These are phyloP conservation scores for Papilio aristodemus DNA, from an alignment of 1,140 invertebrate genomes.

Conservation along the genomic window DNA sequence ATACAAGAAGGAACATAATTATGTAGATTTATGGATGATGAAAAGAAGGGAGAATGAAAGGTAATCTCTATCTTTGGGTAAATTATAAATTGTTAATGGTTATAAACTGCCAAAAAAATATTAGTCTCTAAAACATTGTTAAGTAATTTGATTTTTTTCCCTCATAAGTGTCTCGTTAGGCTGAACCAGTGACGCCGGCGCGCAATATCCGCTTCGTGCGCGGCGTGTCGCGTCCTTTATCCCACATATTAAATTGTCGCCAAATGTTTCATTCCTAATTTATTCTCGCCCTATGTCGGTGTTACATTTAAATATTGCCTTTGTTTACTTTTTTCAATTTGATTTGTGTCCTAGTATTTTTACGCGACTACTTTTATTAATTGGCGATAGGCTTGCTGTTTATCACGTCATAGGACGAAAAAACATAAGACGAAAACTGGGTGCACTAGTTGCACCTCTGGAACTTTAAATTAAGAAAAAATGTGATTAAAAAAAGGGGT, in stretches of 20 bases:
- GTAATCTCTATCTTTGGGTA: too few species aligned
- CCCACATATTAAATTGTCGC: constrained; percentile 62
- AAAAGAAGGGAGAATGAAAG: too few species aligned
- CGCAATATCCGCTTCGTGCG: constrained; percentile 48
- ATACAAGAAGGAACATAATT: too few species aligned
- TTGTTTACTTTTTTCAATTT: constrained; percentile 11
- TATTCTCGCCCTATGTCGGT: constrained; percentile 38
- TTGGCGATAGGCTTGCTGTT: too few species aligned
- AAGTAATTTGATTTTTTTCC: constrained; percentile 37
- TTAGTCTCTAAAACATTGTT: constrained; percentile 12
- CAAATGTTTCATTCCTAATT: constrained; percentile 56
- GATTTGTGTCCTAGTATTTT: not conserved
- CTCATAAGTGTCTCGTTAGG: constrained; percentile 43
- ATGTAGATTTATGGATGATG: too few species aligned
- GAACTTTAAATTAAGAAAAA: too few species aligned
- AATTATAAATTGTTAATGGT: too few species aligned
- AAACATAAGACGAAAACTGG: too few species aligned
- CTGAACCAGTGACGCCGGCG: constrained; percentile 37
- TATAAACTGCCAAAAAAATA: not conserved
- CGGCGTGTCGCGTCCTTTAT: constrained; percentile 48
- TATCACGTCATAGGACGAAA: too few species aligned
- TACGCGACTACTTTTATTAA: not conserved
- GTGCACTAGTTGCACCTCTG: too few species aligned
- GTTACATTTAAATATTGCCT: constrained; percentile 13
- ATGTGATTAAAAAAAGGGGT: too few species aligned